These are phyloP conservation scores for Arenaria interpres DNA, from an alignment of 2,113 vertebrate species.

Conservation along the genomic window DNA sequence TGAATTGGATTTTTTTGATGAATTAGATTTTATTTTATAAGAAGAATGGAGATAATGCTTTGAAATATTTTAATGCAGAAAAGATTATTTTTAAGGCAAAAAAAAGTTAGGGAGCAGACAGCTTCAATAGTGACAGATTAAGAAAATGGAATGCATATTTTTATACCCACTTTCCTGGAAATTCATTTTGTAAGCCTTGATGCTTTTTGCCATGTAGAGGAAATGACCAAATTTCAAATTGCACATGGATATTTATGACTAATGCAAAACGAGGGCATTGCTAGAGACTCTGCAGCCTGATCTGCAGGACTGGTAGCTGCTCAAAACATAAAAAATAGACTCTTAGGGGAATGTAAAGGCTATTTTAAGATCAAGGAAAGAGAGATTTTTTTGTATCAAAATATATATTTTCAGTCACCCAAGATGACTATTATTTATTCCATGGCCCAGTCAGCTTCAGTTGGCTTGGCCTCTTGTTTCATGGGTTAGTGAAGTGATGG, in stretches of 20 bases:
- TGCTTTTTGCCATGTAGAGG: background rate
- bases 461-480: background rate
- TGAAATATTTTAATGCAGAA: slow-evolving; percentile 49
- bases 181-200: background rate
- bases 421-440: background rate
- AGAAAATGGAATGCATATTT: slow-evolving; percentile 31
- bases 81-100: slow-evolving; percentile 20
- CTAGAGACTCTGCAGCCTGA: background rate
- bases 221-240: background rate
- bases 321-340: background rate
- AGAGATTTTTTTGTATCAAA: no score
- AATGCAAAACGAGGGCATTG: background rate
- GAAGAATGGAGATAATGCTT: background rate
- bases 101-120: background rate
- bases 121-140: background rate
- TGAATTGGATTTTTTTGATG: background rate
- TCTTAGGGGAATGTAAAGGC: background rate
- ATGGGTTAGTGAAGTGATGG: background rate
- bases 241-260: background rate
- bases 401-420: background rate
- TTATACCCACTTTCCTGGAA: slow-evolving; percentile 28
- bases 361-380: background rate
- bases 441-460: background rate
- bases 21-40: background rate
- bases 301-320: background rate